Evolutionary conservation across 2,888 invertebrate species (phyloP), one percentile per base, ranked within the genome.

Genomic region (Orthonevra nobilis): DNA sequence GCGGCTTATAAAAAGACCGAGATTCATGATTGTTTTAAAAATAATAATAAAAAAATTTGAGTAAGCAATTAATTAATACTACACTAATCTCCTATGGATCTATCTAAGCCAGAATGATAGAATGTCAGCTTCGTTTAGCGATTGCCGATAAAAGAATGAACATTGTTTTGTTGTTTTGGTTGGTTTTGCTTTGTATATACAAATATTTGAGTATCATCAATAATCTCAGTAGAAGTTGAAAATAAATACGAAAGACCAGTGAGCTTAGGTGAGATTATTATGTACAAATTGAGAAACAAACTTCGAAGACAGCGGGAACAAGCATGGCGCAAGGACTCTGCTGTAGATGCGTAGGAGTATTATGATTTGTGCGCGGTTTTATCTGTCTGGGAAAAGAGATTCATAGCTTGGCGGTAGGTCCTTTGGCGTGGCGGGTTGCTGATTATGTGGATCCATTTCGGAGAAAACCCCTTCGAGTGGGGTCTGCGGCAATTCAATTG

Each of bases 381-480:
- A 87, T 86, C 87, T 88, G 50, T 86, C 86, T 7, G 88, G 88
- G 81, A 88, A 88, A 3, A 88, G 83, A 3, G 87, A 87, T 81
- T 88, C 88, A 75, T 88, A 88, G 63, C 88, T 88, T 52, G 88
- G 88, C 15, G 88, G 88, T 61, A 87, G 82, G 84, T 88, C 88
- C 81, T 88, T 87, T 38, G 88, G 86, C 10, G 88, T 85, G 58
- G 84, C 83, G 14, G 85, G 85, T 64, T 83, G 83, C 23, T 82
- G 83, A 54, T 82, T 83, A 40, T 82, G 79, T 10, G 81, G 82
- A 23, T 83, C 82, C 20, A 82, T 54, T 10, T 83, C 72, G 0
- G 74, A 70, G 26, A 70, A 75, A 34, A 83, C 54, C n/a, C 81
- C 82, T 20, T 69, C 83, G 44, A 82, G 84, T 10, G 82, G 52